Percentiles rank a stretch among this genome's conserved stretches.
Evolutionary conservation across 2,797 vertebrate species (phyloP).

Genomic region (Distichodus sexfasciatus): DNA sequence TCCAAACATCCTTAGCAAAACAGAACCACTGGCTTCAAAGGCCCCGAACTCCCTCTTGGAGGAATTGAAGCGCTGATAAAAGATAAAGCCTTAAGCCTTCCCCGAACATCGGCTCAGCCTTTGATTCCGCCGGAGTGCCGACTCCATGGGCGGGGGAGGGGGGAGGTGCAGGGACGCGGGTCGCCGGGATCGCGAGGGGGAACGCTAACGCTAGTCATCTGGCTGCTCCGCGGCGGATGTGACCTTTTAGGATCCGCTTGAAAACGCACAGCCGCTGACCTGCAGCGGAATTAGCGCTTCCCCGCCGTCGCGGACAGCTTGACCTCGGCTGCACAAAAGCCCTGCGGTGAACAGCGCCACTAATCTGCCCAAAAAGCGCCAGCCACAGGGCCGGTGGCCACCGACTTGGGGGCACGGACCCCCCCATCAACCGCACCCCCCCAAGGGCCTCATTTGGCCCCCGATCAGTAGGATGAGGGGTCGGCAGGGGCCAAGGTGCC

Average conservation of each 20-base stretch:
- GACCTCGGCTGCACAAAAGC: slow-evolving; percentile 75
- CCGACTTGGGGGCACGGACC: slow-evolving; percentile 58
- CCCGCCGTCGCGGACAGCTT: slow-evolving; percentile 73
- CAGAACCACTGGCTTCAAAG: slow-evolving; percentile 44
- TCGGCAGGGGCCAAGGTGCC: slow-evolving; percentile 61
- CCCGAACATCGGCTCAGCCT: slow-evolving; percentile 40
- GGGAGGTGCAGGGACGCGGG: not conserved
- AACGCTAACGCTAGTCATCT: slow-evolving; percentile 26
- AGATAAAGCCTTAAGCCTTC: slow-evolving; percentile 47
- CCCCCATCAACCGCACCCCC: no score
- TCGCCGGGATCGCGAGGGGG: slow-evolving; percentile 6
- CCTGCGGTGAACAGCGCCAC: slow-evolving; percentile 61
- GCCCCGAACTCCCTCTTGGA: slow-evolving; percentile 37
- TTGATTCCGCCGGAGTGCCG: slow-evolving; percentile 36
- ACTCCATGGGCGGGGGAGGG: not conserved
- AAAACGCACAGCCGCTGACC: slow-evolving; percentile 70
- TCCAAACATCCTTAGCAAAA: slow-evolving; percentile 47
- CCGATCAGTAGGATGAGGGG: slow-evolving; percentile 68
- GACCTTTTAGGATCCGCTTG: slow-evolving; percentile 54
- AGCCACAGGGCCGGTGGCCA: slow-evolving; percentile 61
- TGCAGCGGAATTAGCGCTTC: slow-evolving; percentile 75
- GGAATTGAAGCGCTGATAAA: slow-evolving; percentile 35
- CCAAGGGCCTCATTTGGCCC: slow-evolving; percentile 68
- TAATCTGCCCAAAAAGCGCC: slow-evolving; percentile 78
- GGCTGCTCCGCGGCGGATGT: slow-evolving; percentile 32